These are phyloP conservation scores for Dermochelys coriacea DNA, from an alignment of 2,797 vertebrate genomes.

Conservation along the genomic window DNA sequence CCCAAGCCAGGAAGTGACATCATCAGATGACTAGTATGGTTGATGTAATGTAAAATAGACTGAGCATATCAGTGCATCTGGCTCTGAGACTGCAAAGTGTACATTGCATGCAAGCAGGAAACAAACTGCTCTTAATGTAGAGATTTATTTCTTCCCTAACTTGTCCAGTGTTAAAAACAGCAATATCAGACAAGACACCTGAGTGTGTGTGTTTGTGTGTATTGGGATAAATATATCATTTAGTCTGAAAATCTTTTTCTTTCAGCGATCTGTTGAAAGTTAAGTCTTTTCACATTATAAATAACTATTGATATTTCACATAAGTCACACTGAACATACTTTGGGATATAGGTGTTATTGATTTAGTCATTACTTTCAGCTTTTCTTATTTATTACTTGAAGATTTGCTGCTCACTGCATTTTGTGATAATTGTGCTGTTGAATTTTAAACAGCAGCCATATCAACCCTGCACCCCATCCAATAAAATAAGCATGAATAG, in stretches of 20 bases:
- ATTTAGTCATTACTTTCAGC: conserved; percentile 76
- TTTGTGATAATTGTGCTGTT: conserved; percentile 69
- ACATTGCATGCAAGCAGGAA: background rate
- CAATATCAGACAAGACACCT: background rate
- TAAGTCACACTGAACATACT: conserved; percentile 50
- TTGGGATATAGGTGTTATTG: conserved; percentile 62
- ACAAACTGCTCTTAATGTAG: background rate
- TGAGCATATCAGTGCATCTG: background rate
- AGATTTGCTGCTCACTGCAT: conserved; percentile 60
- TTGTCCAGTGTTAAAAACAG: background rate
- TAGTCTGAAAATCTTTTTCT: background rate
- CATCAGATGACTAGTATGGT: background rate
- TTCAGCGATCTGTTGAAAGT: conserved; percentile 5
- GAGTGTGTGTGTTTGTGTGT: background rate
- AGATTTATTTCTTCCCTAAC: background rate
- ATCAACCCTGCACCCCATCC: conserved; percentile 30
- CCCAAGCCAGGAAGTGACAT: background rate
- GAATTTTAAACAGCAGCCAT: conserved; percentile 73
- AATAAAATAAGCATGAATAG: conserved; percentile 9
- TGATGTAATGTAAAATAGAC: background rate
- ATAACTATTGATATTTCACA: conserved; percentile 65
- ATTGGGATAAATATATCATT: background rate
- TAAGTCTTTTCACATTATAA: conserved; percentile 50
- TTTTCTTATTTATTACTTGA: conserved; percentile 71
- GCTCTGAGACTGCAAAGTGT: background rate